Conservation (phyloP, 2,113 vertebrate genomes). For the Platysternon megacephalum region DNA sequence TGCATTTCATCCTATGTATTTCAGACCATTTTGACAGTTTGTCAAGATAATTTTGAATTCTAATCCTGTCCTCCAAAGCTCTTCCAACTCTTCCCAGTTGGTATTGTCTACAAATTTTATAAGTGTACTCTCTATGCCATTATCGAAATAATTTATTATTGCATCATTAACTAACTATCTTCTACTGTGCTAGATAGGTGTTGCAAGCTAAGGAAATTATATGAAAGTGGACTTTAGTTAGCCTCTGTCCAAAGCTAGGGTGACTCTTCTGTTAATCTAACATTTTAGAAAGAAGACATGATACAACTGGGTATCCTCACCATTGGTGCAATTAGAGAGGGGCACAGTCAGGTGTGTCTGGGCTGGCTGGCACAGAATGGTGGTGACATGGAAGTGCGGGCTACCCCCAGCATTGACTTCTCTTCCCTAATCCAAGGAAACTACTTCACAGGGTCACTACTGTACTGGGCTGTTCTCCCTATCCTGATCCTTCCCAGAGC, state of each 20-base stretch:
- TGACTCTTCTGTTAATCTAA: background rate
- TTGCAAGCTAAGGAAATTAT: slow-evolving; percentile 4
- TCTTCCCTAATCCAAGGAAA: background rate
- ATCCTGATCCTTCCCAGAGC: fast-evolving
- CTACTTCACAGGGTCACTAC: background rate
- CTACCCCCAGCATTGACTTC: background rate
- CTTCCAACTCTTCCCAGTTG: background rate
- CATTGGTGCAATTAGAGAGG: too few relatives aligned
- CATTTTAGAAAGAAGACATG: background rate
- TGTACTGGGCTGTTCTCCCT: background rate
- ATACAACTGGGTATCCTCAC: background rate
- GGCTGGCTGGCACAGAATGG: background rate
- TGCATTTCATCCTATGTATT: background rate
- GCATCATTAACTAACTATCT: background rate
- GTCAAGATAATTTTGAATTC: background rate
- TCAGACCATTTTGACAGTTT: background rate
- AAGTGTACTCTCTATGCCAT: background rate
- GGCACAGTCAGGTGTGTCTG: background rate
- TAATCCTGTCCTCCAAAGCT: background rate
- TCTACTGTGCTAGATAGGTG: background rate
- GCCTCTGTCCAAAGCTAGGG: background rate
- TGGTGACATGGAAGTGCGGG: background rate
- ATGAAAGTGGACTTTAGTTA: background rate
- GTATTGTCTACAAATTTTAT: background rate
- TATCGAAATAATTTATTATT: background rate